These are phyloP conservation scores for Amphipyra berbera DNA, from an alignment of 2,888 invertebrate species.

Conservation along the genomic window DNA sequence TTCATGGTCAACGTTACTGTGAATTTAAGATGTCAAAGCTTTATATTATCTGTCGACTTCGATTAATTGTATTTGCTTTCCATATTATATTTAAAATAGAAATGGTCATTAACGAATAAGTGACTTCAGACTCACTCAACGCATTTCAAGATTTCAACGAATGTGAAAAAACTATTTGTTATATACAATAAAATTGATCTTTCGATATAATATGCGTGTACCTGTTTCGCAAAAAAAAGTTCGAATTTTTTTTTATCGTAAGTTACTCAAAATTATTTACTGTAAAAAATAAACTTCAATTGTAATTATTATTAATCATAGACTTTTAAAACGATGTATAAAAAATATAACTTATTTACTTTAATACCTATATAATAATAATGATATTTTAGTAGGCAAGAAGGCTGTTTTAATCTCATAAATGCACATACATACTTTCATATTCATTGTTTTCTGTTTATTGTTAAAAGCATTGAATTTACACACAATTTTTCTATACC, in stretches of 20 bases:
- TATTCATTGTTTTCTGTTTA: constrained; percentile 21
- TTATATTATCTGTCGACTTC: not conserved
- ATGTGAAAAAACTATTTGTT: not conserved
- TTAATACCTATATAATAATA: constrained; percentile 25
- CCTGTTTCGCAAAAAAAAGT: too few relatives aligned
- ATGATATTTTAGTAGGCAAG: constrained; percentile 34
- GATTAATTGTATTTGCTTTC: not conserved
- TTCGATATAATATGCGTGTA: too few relatives aligned
- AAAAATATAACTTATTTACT: constrained; percentile 20
- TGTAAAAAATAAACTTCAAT: constrained; percentile 1
- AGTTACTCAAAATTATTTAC: too few relatives aligned
- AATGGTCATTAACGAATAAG: not conserved
- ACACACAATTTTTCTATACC: not conserved
- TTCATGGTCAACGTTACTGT: too few relatives aligned
- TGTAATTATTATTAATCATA: constrained; percentile 16
- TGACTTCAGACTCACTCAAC: not conserved
- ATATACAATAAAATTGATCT: not conserved
- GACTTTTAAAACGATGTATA: constrained; percentile 23
- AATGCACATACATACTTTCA: constrained; percentile 31
- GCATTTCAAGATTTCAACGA: not conserved
- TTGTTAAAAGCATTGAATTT: constrained; percentile 39
- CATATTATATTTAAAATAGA: not conserved
- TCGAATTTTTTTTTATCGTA: too few relatives aligned
- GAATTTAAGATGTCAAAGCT: too few relatives aligned
- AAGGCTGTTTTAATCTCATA: constrained; percentile 33